A percentile compares a stretch with the other conserved stretches of the same genome.
Evolutionary conservation across 2,797 vertebrate species (phyloP).

Genomic region (Periparus ater): DNA sequence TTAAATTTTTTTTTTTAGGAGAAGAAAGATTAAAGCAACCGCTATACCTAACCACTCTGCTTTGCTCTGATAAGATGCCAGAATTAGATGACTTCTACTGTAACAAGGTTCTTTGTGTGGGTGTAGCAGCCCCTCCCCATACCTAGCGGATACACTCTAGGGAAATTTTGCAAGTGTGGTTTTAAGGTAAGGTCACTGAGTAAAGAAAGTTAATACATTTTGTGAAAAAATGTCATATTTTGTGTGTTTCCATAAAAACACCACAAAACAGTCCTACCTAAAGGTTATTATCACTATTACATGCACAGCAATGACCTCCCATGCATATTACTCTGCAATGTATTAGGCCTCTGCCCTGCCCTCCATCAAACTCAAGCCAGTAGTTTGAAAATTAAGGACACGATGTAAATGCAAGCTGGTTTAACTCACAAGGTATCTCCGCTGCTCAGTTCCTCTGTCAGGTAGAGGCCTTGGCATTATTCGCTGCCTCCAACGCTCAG

Average conservation of each 20-base stretch:
- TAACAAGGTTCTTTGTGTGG: conserved; percentile 31
- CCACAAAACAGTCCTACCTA: neutral
- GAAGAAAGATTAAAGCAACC: conserved; percentile 55
- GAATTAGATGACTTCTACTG: conserved; percentile 36
- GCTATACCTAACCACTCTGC: conserved; percentile 7
- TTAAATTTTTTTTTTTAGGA: neutral
- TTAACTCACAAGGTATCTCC: neutral
- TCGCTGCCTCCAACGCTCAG: neutral
- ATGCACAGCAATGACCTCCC: neutral
- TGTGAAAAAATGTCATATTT: neutral
- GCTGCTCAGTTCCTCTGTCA: neutral
- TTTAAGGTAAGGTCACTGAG: neutral
- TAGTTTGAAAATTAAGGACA: neutral
- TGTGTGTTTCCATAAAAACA: neutral
- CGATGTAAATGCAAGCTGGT: neutral
- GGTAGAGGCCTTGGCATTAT: neutral
- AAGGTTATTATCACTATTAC: neutral
- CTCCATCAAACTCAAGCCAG: neutral
- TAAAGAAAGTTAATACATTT: neutral
- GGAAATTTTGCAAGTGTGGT: conserved; percentile 26
- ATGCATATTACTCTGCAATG: neutral
- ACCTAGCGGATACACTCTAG: conserved; percentile 55
- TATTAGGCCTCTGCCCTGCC: neutral
- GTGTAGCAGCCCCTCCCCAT: conserved; percentile 49
- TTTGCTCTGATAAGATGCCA: conserved; percentile 62